Evolutionary conservation across 2,888 invertebrate genomes (phyloP), one percentile per base, ranked within the genome.

Genomic region (Strigamia maritima): DNA sequence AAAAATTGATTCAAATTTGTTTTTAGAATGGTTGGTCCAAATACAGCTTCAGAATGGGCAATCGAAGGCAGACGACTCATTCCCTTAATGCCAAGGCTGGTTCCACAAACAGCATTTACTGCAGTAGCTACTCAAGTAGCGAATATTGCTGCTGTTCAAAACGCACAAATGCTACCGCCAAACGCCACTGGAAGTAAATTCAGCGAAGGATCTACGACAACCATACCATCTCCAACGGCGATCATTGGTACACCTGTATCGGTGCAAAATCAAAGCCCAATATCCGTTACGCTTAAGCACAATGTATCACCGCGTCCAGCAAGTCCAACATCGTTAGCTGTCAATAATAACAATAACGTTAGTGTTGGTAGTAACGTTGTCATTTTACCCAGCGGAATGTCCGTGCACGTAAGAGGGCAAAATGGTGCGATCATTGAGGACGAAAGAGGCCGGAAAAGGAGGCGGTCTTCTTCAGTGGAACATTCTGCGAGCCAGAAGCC

Each of bases 11-110:
- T 49, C 3, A 49, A 49, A 49, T 6, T 77, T 35, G 78, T 24
- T 82, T 82, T n/a, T 80, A 89, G 89, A 81, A 85, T 89, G 81
- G 86, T 86, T 82, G 89, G 89, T 1, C 87, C 89, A 31, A 87
- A 88, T 81, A 88, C 88, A 80, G 86, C 86, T 12, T 87, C 90
- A 83, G 93, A 93, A 87, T 96, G 96, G 96, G 90, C 92, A 81
- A 90, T 93, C 82, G 96, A 96, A 87, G 96, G 96, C 16, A 90
- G 95, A 49, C 89, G 96, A 83, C 87, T 91, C 81, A 91, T 94
- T 83, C 95, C 96, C 1, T 87, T 95, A 75, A 88, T 96, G 87
- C 93, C 94, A 7, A 89, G 95, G 80, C 90, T 92, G n/a, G 90
- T 93, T 78, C 93, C 95, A 8, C 93, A 94, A 84, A 94, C 95